Base-by-base conservation (phyloP, 2,797 vertebrate species). In the Darevskia nairensis region DNA sequence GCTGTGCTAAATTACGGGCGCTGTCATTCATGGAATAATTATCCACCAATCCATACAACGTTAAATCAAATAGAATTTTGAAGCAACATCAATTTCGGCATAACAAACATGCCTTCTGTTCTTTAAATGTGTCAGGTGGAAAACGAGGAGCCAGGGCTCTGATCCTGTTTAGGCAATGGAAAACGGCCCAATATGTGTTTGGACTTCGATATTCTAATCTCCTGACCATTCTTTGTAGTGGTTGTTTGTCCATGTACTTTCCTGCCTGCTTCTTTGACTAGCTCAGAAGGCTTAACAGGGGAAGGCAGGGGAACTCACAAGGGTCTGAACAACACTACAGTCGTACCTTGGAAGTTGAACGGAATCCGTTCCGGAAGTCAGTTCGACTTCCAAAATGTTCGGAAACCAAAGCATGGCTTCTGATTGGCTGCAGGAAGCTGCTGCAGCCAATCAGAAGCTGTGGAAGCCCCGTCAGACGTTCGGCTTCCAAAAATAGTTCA, bases 31-130 rank as follows among this genome's bases (percentile, higher is more conserved):
- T 19, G 80, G 72, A 87, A 66, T 41, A 81, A 78, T 39, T 0
- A 44, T 74, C 32, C 68, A 46, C 71, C 87, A 79, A 81, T 71
- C 86, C 80, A 4, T 0, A 59, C 61, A 71, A 11, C 0, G 0
- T 78, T 39, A 59, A 80, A 93, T 92, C 82, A 89, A 90, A 92
- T 80, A 85, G 35, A 89, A 55, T 80, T 2, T 0, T 46, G 86
- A 81, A 77, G 27, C 86, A 39, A 85, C 87, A 84, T 82, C 84
- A 79, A 27, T 88, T 87, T 85, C 46, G 88, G 84, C 61, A 23
- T 77, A 89, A 92, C 32, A 76, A 89, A 80, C 44, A 76, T 46
- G 77, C 75, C 92, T 80, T 7, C 75, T 0, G 0, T 9, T 86
- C 74, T 91, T 93, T 75, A 39, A 71, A 80, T n/a, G 64, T 35